Evolutionary conservation across 2,113 vertebrate species (phyloP).

Genomic region (Poecile atricapillus): DNA sequence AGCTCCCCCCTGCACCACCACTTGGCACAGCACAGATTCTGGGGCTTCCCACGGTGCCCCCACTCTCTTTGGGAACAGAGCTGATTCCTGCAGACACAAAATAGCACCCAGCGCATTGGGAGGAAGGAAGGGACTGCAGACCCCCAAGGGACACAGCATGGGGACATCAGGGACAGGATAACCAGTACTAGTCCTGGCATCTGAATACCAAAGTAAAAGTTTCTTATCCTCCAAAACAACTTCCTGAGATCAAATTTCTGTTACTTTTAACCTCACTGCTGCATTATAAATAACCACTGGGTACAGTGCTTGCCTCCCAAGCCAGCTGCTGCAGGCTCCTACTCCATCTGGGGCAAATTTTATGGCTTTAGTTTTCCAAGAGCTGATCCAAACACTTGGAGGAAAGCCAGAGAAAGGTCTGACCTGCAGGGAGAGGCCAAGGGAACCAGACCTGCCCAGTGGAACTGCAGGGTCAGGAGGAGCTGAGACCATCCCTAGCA

Average conservation of each 20-base stretch:
- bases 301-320: background rate
- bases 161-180: background rate
- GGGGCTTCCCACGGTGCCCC: background rate
- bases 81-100: accelerated
- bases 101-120: accelerated
- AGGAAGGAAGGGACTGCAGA: background rate
- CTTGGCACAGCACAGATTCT: background rate
- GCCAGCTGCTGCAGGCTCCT: background rate
- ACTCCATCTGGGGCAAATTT: constrained; percentile 22
- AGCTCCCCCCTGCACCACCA: accelerated
- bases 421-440: background rate
- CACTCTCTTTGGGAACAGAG: background rate
- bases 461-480: background rate
- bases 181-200: background rate
- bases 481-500: background rate
- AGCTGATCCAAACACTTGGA: background rate
- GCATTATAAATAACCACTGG: background rate
- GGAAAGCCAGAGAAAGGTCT: constrained; percentile 34
- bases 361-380: constrained; percentile 10
- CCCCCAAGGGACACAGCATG: background rate
- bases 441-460: background rate
- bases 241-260: constrained; percentile 3
- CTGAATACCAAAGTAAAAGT: background rate
- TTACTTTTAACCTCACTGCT: constrained; percentile 12
- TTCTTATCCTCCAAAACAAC: background rate